Evolutionary conservation across 2,113 vertebrate genomes (phyloP).

Genomic region (Semnornis frantzii): DNA sequence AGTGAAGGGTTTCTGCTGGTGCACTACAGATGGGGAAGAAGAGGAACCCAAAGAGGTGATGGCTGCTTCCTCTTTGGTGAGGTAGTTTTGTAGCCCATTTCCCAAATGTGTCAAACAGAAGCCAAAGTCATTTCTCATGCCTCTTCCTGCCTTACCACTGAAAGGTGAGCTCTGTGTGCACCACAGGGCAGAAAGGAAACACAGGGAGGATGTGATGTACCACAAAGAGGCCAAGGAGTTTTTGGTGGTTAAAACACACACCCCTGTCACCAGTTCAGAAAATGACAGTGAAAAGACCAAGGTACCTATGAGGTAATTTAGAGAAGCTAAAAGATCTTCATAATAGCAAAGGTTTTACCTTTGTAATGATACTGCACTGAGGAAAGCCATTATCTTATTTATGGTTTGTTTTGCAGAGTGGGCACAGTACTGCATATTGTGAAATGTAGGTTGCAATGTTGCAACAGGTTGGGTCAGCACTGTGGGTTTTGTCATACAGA

Average conservation of each 20-base stretch:
- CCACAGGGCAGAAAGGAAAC: not conserved
- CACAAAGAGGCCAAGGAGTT: not conserved
- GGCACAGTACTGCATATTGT: not conserved
- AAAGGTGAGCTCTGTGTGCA: not conserved
- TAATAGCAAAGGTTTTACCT: slow-evolving; percentile 53
- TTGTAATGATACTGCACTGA: not conserved
- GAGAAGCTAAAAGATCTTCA: slow-evolving; percentile 31
- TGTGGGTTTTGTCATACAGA: not conserved
- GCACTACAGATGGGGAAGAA: not conserved
- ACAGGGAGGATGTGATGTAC: not conserved
- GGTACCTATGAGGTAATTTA: slow-evolving; percentile 43
- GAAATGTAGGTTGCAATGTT: not conserved
- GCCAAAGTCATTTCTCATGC: not conserved
- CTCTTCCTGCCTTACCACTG: not conserved
- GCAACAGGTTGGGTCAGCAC: not conserved
- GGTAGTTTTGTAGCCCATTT: not conserved
- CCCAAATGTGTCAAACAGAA: not conserved
- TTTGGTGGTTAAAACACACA: slow-evolving; percentile 39
- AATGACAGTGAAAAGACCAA: slow-evolving; percentile 29
- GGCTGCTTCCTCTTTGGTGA: not conserved
- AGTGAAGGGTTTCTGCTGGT: not conserved
- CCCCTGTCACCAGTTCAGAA: slow-evolving; percentile 42
- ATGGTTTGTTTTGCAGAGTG: slow-evolving; percentile 45
- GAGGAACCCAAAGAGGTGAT: not conserved
- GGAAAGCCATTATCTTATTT: slow-evolving; percentile 58